A percentile compares a stretch with the other conserved stretches of the same genome.
These are phyloP conservation scores for Mormyrus proboscirostris DNA, from an alignment of 2,797 vertebrate species.

Conservation along the genomic window DNA sequence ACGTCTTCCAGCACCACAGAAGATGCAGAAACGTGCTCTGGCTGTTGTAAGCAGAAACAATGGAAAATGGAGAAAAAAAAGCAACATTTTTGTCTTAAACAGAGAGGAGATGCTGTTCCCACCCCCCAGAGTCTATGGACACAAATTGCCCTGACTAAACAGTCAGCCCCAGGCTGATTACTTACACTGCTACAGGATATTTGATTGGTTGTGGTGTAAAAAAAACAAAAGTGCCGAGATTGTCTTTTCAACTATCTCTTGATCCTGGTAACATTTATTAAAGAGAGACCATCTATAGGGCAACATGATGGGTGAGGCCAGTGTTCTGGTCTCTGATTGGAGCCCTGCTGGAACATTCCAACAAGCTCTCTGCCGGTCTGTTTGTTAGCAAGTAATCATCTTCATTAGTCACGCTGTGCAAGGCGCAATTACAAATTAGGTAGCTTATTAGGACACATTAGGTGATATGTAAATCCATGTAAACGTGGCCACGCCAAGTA, in stretches of 20 bases:
- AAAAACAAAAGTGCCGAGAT: not conserved
- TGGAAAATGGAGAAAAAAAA: not conserved
- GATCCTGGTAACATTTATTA: not conserved
- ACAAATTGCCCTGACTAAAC: constrained; percentile 15
- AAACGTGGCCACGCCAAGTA: not conserved
- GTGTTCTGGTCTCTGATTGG: not conserved
- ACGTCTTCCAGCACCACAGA: not conserved
- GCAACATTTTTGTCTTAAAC: not conserved
- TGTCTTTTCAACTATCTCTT: not conserved
- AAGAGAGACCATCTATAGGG: not conserved
- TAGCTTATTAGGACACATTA: constrained; percentile 50
- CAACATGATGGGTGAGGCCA: not conserved
- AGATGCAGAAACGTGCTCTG: not conserved
- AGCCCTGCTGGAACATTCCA: not conserved
- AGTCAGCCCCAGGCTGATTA: constrained; percentile 15
- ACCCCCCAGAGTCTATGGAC: constrained; percentile 1
- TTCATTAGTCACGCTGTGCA: constrained; percentile 51
- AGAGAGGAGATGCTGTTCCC: not conserved
- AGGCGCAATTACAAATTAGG: constrained; percentile 49
- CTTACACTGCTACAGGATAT: not conserved
- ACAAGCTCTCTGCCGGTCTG: not conserved
- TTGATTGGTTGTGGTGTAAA: not conserved
- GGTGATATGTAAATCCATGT: constrained; percentile 12
- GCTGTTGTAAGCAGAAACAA: not conserved
- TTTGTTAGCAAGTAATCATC: constrained; percentile 27